Conservation (phyloP, 1,140 invertebrate genomes). For the Vanessa tameamea region DNA sequence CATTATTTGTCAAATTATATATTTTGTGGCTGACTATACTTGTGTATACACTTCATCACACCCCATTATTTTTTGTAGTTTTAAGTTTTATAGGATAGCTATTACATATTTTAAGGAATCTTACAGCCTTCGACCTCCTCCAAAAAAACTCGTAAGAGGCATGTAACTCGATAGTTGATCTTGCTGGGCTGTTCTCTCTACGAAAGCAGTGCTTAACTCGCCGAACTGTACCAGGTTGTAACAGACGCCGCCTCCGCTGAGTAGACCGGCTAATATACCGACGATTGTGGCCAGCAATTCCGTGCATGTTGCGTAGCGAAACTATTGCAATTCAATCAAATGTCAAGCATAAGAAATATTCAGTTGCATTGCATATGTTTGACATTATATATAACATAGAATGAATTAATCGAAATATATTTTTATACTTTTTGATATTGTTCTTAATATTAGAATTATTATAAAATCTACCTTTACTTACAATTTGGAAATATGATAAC, state of each 20-base stretch:
- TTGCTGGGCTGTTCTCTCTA: conserved; percentile 77
- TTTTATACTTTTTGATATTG: not conserved
- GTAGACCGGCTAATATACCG: conserved; percentile 64
- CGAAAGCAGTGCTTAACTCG: conserved; percentile 84
- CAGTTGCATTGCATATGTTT: too few relatives aligned
- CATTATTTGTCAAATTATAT: too few relatives aligned
- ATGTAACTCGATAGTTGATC: conserved; percentile 70
- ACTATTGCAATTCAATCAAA: conserved; percentile 46
- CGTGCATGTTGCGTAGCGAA: conserved; percentile 69
- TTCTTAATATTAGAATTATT: too few relatives aligned
- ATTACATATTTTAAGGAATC: conserved; percentile 46
- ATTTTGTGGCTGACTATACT: too few relatives aligned
- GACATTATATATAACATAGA: too few relatives aligned
- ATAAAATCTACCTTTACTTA: conserved; percentile 41
- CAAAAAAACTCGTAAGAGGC: conserved; percentile 75
- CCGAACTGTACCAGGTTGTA: conserved; percentile 87
- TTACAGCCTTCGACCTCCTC: conserved; percentile 82
- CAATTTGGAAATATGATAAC: conserved; percentile 63
- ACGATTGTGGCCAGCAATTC: conserved; percentile 63
- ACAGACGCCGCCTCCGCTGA: conserved; percentile 80
- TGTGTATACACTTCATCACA: too few relatives aligned
- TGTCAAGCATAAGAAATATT: too few relatives aligned
- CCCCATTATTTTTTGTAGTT: too few relatives aligned
- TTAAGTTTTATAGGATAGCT: too few relatives aligned
- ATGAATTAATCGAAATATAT: not conserved